Base-by-base conservation (phyloP, 2,888 invertebrate species). In the Plemyria rubiginata region DNA sequence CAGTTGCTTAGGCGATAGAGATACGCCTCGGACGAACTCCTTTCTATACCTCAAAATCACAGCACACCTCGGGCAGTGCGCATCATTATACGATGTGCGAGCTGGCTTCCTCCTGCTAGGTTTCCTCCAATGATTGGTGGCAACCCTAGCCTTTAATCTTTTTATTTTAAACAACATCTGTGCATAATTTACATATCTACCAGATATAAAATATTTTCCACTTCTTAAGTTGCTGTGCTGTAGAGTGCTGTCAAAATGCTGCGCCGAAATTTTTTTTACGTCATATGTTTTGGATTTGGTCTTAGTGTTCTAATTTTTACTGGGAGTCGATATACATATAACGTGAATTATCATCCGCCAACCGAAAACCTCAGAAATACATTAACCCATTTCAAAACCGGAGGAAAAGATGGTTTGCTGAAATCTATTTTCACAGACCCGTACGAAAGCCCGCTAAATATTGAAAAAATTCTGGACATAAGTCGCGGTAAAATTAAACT, bases 371-470 rank as follows among this genome's bases (percentile, higher is more conserved):
- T 88, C 68, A 86, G 90, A 70, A 90, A 87, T 71, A 79, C 88
- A 60, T 87, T 86, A 64, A 89, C 86, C 71, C 89, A 96, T 75
- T 88, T 94, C 55, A 96, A 96, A 82, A 92, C 96, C 66, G 96
- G 84, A 89, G 84, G 81, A 52, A 88, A 90, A 12, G 87, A 87
- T 29, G 78, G 70, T 62, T 73, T 81, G 36, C 61, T 77, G 58
- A 85, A 86, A 66, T 75, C 84, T 29, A 75, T 85, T 63, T 85
- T 90, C 12, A 90, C 89, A n/a, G 85, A 84, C 60, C 74, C 84
- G 0, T 82, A 84, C 66, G 88, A 90, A 69, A 87, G 86, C 52
- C 85, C 86, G 32, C 84, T 86, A 54, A 80, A 88, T 65, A 79
- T 32, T 13, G 49, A 49, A 6, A 32, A 87, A 54, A 79, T 92